Percentiles rank a stretch among this genome's conserved stretches.
Evolutionary conservation across 2,113 vertebrate species (phyloP).

Genomic region (Oenanthe melanoleuca): DNA sequence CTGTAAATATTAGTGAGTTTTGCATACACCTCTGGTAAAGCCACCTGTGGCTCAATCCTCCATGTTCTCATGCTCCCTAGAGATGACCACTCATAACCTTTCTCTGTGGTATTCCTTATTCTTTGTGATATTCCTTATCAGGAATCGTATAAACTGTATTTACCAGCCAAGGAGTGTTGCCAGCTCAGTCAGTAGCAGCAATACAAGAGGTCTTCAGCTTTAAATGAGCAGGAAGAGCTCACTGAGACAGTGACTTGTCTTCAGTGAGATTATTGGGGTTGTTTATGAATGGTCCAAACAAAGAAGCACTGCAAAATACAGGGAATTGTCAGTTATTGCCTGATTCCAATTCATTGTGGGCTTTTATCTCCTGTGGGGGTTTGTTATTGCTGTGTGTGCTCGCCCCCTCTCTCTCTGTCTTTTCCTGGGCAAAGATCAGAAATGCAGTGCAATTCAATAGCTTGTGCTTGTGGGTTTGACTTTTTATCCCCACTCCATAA

Average conservation of each 20-base stretch:
- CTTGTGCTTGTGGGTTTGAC: neutral
- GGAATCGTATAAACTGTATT: neutral
- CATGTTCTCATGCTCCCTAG: neutral
- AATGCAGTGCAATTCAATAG: neutral
- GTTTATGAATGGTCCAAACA: neutral
- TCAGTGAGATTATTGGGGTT: neutral
- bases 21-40: neutral
- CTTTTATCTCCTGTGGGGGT: neutral
- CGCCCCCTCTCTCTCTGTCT: fast-evolving
- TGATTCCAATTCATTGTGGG: neutral
- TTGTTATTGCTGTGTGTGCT: neutral
- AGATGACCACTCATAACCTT: neutral
- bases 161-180: neutral
- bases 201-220: neutral
- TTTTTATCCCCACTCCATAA: neutral
- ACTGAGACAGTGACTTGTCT: neutral
- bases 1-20: neutral
- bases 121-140: neutral
- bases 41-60: neutral
- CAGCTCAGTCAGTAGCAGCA: neutral
- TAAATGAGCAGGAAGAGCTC: neutral
- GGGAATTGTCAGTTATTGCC: neutral
- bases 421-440: neutral
- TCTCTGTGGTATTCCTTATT: neutral
- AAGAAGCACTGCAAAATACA: neutral